A percentile compares a stretch with the other conserved stretches of the same genome.
Evolutionary conservation across 2,888 invertebrate genomes (phyloP).

Genomic region (Aleiodes alternator): DNA sequence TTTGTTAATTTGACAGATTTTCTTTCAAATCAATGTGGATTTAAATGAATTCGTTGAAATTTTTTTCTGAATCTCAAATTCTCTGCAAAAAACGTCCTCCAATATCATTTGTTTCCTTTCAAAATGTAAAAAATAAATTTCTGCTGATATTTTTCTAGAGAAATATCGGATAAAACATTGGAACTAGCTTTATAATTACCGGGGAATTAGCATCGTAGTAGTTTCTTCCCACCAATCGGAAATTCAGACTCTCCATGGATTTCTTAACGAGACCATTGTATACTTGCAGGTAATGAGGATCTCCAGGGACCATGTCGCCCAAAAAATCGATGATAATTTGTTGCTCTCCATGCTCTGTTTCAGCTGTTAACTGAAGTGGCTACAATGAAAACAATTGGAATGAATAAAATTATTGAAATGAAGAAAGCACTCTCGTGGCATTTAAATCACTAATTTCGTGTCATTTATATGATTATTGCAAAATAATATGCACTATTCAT

Average conservation of each 20-base stretch:
- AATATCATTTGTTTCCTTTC: too few species aligned
- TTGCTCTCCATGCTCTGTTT: slow-evolving; percentile 77
- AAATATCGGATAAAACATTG: not conserved
- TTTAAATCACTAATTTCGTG: too few species aligned
- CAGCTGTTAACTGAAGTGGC: slow-evolving; percentile 78
- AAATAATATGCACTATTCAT: too few species aligned
- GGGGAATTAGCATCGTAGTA: slow-evolving; percentile 82
- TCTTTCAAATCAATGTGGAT: too few species aligned
- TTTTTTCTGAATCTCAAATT: too few species aligned
- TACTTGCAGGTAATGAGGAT: slow-evolving; percentile 84
- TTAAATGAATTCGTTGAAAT: too few species aligned
- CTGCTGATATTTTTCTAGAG: too few species aligned
- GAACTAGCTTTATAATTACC: slow-evolving; percentile 60
- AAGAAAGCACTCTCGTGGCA: not conserved
- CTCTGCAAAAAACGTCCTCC: too few species aligned
- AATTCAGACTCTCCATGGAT: slow-evolving; percentile 79
- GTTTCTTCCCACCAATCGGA: slow-evolving; percentile 84
- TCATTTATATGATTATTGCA: too few species aligned
- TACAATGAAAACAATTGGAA: slow-evolving; percentile 64
- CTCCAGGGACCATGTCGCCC: slow-evolving; percentile 81
- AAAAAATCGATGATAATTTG: slow-evolving; percentile 79
- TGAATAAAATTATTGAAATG: not conserved
- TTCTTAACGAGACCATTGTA: slow-evolving; percentile 87
- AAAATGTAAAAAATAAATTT: too few species aligned
- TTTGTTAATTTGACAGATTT: too few species aligned